Evolutionary conservation across 2,888 invertebrate species (phyloP), one percentile per base, ranked within the genome.

Genomic region (Baronia brevicornis): DNA sequence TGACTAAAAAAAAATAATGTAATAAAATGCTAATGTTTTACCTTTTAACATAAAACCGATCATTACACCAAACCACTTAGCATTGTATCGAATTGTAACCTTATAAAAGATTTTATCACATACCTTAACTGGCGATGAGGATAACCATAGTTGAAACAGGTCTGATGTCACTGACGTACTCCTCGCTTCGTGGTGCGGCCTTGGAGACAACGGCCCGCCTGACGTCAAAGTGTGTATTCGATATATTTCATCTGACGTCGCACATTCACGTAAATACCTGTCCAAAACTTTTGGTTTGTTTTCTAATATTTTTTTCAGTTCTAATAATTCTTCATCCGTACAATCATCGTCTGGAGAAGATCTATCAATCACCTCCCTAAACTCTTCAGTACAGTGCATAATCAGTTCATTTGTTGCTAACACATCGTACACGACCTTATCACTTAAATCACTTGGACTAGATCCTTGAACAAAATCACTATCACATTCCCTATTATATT

Each of bases 141-240:
- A 89, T 60, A 94, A 78, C 94, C 94, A 95, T 44, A 91, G 86
- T 58, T 94, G 94, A 73, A 94, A 94, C 42, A 95, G 85, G 64
- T 95, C 94, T 43, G 93, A 92, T 23, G 92, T 92, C 45, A 93
- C 90, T 24, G 92, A 93, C 24, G 91, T 90, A 39, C 92, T 87
- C 45, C 88, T 84, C 4, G 87, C 85, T 48, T 84, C 86, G 38
- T 80, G 75, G 28, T 66, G 68, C 8, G 85, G 85, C 53, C 74
- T 64, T 20, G 78, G 82, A 4, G 82, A 84, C 33, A 82, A 38
- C 2, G 79, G 71, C 8, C 87, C 87, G 21, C 79, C 79, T 19
- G 87, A 85, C 32, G 87, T 86, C 44, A 87, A 64, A 51, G 66
- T 80, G 50, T 88, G 88, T 57, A 91, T 64, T 52, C 88, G 84